phyloP scores from a whole-genome alignment of 2,888 invertebrate genomes.

The Spilosoma lubricipeda region DNA sequence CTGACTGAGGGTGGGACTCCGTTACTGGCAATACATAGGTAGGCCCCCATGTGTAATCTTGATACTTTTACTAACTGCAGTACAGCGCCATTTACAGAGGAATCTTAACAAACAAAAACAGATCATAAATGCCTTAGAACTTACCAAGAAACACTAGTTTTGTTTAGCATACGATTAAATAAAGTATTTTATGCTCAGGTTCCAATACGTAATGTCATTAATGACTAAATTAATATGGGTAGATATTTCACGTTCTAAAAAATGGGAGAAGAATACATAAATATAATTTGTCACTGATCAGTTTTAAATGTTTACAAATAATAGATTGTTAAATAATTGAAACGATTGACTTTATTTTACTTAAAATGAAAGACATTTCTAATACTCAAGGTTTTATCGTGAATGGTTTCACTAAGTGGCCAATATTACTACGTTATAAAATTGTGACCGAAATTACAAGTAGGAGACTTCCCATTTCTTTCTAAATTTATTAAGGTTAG shows the following conservation, averaged over 20 bases:
- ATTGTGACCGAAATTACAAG: neutral
- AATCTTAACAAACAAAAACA: slow-evolving; percentile 76
- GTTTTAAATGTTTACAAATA: neutral
- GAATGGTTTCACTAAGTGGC: neutral
- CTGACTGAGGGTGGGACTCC: slow-evolving; percentile 93
- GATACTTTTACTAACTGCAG: slow-evolving; percentile 89
- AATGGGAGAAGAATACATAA: neutral
- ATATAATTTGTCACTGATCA: neutral
- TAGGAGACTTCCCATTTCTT: neutral
- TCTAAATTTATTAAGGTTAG: neutral
- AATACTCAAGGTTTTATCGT: neutral
- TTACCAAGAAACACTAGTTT: neutral
- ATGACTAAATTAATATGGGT: neutral
- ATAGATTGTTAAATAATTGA: neutral
- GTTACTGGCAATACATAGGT: slow-evolving; percentile 92
- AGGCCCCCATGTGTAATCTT: slow-evolving; percentile 91
- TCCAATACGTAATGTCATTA: neutral
- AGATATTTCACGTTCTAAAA: neutral
- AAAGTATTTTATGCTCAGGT: no score
- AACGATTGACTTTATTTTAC: neutral
- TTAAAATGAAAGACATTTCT: neutral
- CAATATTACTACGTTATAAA: neutral
- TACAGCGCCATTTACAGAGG: slow-evolving; percentile 88
- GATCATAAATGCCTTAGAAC: neutral
- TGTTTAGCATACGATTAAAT: no score